Base-by-base conservation (phyloP, 2,888 invertebrate species). In the Terebella lapidaria region DNA sequence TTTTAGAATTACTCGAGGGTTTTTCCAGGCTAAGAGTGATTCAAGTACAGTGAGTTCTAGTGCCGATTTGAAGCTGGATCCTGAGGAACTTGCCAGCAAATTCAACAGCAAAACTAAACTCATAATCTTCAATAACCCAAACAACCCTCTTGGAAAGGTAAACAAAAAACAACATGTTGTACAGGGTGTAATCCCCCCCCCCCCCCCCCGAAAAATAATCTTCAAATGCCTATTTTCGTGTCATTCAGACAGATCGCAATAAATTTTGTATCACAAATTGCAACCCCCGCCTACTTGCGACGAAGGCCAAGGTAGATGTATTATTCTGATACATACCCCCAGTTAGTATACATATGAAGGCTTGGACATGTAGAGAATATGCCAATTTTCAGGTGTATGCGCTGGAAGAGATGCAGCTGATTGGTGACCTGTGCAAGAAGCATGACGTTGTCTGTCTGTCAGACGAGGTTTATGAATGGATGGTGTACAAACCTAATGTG, bases 381-480 rank as follows among this genome's bases (percentile, higher is more conserved):
- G n/a, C n/a, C n/a, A n/a, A n/a, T n/a, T n/a, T n/a, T n/a, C n/a
- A 81, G 77, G 76, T 84, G 4, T 84, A 77, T 69, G 72, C 70
- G 0, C 62, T 65, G 42, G 76, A 78, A 30, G 85, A 85, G 69
- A 67, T 85, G 30, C 73, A 81, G 63, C 71, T 78, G 65, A 90
- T 99, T 68, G 94, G 94, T 0, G 84, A 89, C 67, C 82, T 99
- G 60, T 96, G 95, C 79, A 90, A 89, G 76, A 92, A 95, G 75
- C 89, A 92, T 85, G 89, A 99, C 78, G 89, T 91, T 2, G 82
- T 99, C 5, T 94, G 94, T 60, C 82, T 99, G 24, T 89, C 94
- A 0, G 99, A 99, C 81, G 99, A 99, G 81, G 99, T 99, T 0
- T 99, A 99, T 71, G 97, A 99, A 80, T 97, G 95, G 94, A 86